Base-by-base conservation (phyloP, 2,888 invertebrate genomes). In the Dromius quadrimaculatus region DNA sequence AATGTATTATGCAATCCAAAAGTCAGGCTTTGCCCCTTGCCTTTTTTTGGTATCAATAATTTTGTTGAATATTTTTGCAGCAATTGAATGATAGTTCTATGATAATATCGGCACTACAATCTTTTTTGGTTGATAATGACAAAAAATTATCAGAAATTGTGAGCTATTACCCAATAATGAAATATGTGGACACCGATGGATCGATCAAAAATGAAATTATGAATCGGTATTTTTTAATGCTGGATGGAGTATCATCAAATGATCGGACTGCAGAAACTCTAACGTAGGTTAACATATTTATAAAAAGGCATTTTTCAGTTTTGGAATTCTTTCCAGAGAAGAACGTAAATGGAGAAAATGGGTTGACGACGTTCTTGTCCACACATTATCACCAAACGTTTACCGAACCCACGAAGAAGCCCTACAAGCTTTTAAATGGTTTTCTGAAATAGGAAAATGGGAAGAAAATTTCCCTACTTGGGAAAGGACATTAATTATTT, bases 261-360 rank as follows among this genome's bases (percentile, higher is more conserved):
- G 82, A 84, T 34, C 81, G 83, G 47, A 84, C 85, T 34, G 83
- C 85, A 71, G 83, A 87, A 20, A 81, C 84, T 36, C 86, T 91
- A 76, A 84, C 83, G 92, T 92, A 81, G 82, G 84, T 82, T 5
- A 32, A 32, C 4, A 32, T 32, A 32, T 32, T 32, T 15, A 15
- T 28, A 6, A 43, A 63, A 43, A 1, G 20, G 43, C 11, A 71
- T 13, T 66, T 38, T 13, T 8, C 17, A 69, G 65, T 54, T 72
- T 47, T 65, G 38, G 47, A 38, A 66, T 71, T 75, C 73, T 74
- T 85, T 86, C 47, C 78, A 97, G 97, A 38, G 92, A 93, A 75
- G 98, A 98, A 82, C 88, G 95, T 32, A 91, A 94, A 78, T 99
- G 98, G 98, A 87, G 99, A 54, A 88, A 91, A 78, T 99, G 99